Percentiles rank a stretch among this genome's conserved stretches.
Evolutionary conservation across 2,888 invertebrate species (phyloP).

Genomic region (Pterostichus madidus): DNA sequence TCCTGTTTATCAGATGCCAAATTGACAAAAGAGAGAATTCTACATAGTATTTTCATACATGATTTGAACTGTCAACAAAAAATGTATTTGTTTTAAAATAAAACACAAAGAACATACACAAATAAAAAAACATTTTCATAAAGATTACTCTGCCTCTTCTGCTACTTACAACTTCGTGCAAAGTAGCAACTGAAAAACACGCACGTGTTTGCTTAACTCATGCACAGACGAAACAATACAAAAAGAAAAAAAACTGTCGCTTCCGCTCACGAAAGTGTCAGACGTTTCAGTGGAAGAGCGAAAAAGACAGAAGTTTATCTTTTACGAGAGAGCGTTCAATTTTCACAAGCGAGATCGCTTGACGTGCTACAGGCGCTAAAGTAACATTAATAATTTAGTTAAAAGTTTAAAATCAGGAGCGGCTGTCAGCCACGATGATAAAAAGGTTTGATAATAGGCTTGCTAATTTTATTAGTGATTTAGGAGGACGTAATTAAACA

Average conservation of each 20-base stretch:
- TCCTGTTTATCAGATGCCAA: too few relatives aligned
- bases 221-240: constrained; percentile 2
- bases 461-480: constrained; percentile 65
- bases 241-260: not conserved
- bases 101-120: too few relatives aligned
- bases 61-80: too few relatives aligned
- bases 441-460: constrained; percentile 66
- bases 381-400: constrained; percentile 66
- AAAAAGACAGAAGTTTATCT: not conserved
- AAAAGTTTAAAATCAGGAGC: constrained; percentile 65
- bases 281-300: not conserved
- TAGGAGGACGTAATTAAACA: constrained; percentile 62
- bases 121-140: too few relatives aligned
- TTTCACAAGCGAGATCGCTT: too few relatives aligned
- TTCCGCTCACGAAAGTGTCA: constrained; percentile 7
- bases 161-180: not conserved
- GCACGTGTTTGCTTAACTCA: not conserved
- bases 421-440: constrained; percentile 48
- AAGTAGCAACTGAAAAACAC: not conserved
- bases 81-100: too few relatives aligned
- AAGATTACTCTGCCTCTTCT: not conserved
- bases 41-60: too few relatives aligned
- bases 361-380: constrained; percentile 26
- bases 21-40: too few relatives aligned
- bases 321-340: not conserved